Percentiles rank a stretch among this genome's conserved stretches.
Evolutionary conservation across 2,797 vertebrate genomes (phyloP).

Genomic region (Lagorchestes hirsutus): DNA sequence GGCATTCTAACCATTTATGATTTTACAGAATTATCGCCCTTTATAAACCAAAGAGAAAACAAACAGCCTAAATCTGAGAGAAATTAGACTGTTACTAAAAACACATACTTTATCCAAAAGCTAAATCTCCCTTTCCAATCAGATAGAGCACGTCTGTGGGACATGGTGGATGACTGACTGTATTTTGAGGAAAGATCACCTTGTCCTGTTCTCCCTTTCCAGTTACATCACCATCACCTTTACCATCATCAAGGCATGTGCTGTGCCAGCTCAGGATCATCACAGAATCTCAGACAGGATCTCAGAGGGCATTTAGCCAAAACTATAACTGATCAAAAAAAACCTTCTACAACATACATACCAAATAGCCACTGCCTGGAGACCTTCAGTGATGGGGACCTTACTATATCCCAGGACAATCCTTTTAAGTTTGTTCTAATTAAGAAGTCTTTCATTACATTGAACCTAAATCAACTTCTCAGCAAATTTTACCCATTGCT

Average conservation of each 20-base stretch:
- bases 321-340: not conserved
- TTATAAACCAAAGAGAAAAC: not conserved
- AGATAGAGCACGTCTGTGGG: not conserved
- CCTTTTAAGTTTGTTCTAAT: not conserved
- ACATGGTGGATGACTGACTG: not conserved
- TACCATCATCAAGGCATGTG: not conserved
- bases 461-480: not conserved
- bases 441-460: not conserved
- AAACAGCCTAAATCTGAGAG: not conserved
- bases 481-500: not conserved
- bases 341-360: not conserved
- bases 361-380: not conserved
- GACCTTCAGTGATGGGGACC: not conserved
- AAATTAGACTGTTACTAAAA: not conserved
- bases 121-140: not conserved
- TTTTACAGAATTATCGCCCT: not conserved
- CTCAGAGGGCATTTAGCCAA: not conserved
- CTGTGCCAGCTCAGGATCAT: not conserved
- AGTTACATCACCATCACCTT: not conserved
- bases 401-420: not conserved
- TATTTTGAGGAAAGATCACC: not conserved
- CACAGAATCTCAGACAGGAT: not conserved
- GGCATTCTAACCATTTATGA: not conserved
- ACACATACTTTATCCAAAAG: not conserved
- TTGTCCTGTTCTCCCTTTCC: not conserved